phyloP scores from a whole-genome alignment of 2,797 vertebrate species.

The Neopelma chrysocephalum region DNA sequence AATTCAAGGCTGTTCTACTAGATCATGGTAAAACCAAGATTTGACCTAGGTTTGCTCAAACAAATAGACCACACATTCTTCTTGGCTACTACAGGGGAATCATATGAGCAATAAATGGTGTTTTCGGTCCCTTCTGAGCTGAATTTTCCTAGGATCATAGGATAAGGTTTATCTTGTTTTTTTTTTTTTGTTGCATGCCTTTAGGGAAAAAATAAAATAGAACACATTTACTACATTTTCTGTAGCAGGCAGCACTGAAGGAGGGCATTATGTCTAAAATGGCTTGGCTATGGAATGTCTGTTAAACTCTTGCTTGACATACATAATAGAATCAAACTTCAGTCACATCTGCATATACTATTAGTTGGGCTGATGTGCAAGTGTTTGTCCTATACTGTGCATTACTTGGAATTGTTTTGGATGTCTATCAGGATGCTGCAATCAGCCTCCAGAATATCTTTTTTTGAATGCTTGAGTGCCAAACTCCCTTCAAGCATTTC shows the following conservation, averaged over 20 bases:
- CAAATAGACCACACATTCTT: background rate
- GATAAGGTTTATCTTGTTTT: background rate
- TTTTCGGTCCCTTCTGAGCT: background rate
- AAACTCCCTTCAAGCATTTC: background rate
- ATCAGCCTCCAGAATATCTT: background rate
- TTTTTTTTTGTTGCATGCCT: constrained; percentile 22
- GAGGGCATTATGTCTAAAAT: background rate
- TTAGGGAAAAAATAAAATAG: background rate
- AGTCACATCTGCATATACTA: background rate
- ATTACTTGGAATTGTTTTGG: background rate
- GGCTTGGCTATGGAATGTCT: background rate
- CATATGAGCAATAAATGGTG: background rate
- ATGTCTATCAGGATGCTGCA: background rate
- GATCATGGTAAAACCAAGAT: background rate
- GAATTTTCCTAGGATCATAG: background rate
- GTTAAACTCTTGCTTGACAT: background rate
- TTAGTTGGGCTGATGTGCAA: background rate
- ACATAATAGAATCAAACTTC: background rate
- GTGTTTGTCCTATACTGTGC: background rate
- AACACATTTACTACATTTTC: background rate
- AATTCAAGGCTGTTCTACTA: background rate
- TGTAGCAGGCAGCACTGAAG: background rate
- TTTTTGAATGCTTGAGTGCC: background rate
- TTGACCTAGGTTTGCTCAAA: background rate
- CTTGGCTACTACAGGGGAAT: background rate